Percentiles rank a stretch among this genome's conserved stretches.
phyloP scores from a whole-genome alignment of 2,797 vertebrate species.

The Xiphophorus birchmanni region DNA sequence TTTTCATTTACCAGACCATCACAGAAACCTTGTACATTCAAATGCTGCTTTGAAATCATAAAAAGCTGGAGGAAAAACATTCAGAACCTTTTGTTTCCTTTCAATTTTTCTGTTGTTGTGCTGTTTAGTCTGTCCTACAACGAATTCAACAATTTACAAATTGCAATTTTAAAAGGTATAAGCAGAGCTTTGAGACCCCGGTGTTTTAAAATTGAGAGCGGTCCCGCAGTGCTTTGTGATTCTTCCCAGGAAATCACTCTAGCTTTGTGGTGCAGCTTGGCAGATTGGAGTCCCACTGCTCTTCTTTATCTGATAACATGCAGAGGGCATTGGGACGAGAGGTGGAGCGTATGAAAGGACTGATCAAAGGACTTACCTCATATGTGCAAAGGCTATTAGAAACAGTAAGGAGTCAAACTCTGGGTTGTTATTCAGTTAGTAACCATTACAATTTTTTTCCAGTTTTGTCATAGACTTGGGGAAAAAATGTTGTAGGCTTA shows the following conservation, averaged over 20 bases:
- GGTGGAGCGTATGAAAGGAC: constrained; percentile 26
- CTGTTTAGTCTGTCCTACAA: constrained; percentile 14
- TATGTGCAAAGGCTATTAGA: constrained; percentile 45
- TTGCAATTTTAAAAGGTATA: constrained; percentile 40
- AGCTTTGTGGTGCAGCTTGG: constrained; percentile 37
- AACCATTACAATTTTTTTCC: constrained; percentile 1
- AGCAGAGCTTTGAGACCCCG: constrained; percentile 42
- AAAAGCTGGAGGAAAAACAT: constrained; percentile 15
- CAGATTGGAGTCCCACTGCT: constrained; percentile 49
- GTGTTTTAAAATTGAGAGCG: constrained; percentile 44
- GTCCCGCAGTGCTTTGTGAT: constrained; percentile 42
- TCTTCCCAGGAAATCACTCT: constrained; percentile 48
- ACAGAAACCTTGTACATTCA: constrained; percentile 16
- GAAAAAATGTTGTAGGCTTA: neutral
- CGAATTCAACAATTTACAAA: constrained; percentile 44
- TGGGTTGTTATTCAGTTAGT: constrained; percentile 23
- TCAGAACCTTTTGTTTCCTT: constrained; percentile 6
- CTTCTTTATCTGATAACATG: constrained; percentile 55
- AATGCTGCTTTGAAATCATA: constrained; percentile 28
- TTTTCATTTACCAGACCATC: constrained; percentile 38
- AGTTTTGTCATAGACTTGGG: constrained; percentile 22
- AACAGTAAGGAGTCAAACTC: constrained; percentile 38
- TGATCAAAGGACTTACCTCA: constrained; percentile 25
- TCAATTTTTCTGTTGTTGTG: constrained; percentile 14
- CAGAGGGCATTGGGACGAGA: constrained; percentile 20